Percentiles rank a stretch among this genome's conserved stretches.
phyloP scores from a whole-genome alignment of 2,888 invertebrate species.

The Hemaris fuciformis region DNA sequence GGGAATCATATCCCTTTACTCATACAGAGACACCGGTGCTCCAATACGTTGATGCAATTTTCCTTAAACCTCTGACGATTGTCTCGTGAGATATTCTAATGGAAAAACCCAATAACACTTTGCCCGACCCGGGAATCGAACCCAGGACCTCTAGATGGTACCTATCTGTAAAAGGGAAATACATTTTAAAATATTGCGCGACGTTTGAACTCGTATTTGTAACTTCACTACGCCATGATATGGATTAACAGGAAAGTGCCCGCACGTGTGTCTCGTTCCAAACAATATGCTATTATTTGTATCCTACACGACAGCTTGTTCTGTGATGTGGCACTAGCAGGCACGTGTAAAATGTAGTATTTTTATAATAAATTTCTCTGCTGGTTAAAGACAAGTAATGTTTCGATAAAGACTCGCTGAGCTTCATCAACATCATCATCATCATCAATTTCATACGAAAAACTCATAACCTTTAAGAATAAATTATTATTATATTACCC shows the following conservation, averaged over 20 bases:
- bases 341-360: background rate
- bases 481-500: no score
- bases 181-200: background rate
- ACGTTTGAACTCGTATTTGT: background rate
- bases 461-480: no score
- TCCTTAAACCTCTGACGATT: background rate
- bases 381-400: no score
- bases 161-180: no score
- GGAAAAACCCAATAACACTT: background rate
- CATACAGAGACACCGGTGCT: background rate
- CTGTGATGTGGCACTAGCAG: background rate
- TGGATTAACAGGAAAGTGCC: background rate
- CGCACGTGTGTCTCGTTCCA: background rate
- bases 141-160: no score
- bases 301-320: background rate
- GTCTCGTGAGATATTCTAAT: constrained; percentile 2
- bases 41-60: background rate
- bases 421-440: no score
- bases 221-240: background rate
- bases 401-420: no score
- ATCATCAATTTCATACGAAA: no score
- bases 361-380: no score
- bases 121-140: background rate
- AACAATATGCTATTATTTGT: background rate
- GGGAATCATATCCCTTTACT: background rate